phyloP scores from a whole-genome alignment of 2,113 vertebrate species.

The Tursiops truncatus region DNA sequence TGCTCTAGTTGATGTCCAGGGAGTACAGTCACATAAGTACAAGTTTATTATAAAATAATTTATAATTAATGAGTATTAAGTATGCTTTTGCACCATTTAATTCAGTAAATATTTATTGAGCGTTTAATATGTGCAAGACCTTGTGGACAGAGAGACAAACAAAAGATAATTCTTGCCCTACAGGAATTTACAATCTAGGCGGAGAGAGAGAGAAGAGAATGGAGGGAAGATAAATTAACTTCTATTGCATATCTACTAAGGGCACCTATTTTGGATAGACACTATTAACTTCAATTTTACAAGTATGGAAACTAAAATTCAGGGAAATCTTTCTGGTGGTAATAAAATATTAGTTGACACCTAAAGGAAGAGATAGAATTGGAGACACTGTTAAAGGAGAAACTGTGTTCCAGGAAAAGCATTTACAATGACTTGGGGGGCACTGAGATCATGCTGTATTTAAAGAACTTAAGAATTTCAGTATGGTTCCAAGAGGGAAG shows the following conservation, averaged over 20 bases:
- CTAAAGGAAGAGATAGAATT: background rate
- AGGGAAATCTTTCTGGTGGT: background rate
- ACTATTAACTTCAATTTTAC: background rate
- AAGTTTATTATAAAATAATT: background rate
- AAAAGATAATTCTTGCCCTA: background rate
- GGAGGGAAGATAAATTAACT: background rate
- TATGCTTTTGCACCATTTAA: background rate
- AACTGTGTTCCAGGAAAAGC: background rate
- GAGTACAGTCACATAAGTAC: background rate
- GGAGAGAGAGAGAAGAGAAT: background rate
- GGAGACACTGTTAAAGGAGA: background rate
- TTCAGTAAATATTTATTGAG: background rate
- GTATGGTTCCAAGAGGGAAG: background rate
- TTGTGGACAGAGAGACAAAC: background rate
- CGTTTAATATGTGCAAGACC: background rate
- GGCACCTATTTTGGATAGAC: background rate
- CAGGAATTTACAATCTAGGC: background rate
- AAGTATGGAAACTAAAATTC: background rate
- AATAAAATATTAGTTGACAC: background rate
- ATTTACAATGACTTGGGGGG: background rate
- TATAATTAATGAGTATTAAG: background rate
- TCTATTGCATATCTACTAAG: background rate
- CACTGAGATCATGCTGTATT: background rate
- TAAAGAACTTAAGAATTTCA: background rate
- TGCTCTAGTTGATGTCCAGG: background rate